Percentiles rank a stretch among this genome's conserved stretches.
Evolutionary conservation across 2,888 invertebrate genomes (phyloP).

Genomic region (Acleris cristana): DNA sequence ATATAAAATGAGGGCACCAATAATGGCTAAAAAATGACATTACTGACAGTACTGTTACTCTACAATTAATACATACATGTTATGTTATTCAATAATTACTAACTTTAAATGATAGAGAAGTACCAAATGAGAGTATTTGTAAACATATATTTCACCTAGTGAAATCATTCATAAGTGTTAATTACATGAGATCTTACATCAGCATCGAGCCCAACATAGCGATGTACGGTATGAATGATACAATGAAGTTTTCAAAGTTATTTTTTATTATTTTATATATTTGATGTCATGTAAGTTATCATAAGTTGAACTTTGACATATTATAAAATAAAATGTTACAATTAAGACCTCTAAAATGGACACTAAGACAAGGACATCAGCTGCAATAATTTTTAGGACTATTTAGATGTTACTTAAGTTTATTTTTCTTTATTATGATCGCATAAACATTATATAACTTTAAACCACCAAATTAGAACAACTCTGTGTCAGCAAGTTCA

Average conservation of each 20-base stretch:
- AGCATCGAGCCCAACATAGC: slow-evolving; percentile 30
- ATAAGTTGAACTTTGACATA: slow-evolving; percentile 24
- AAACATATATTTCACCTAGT: slow-evolving; percentile 36
- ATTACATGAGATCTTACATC: slow-evolving; percentile 41
- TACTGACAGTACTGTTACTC: slow-evolving; percentile 31
- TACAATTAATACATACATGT: slow-evolving; percentile 23
- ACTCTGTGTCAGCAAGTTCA: background rate
- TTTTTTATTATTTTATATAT: slow-evolving; percentile 22
- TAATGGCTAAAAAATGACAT: slow-evolving; percentile 12
- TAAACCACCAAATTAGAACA: background rate
- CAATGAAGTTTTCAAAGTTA: slow-evolving; percentile 21
- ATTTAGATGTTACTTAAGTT: background rate
- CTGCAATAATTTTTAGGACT: background rate
- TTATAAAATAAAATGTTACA: slow-evolving; percentile 10
- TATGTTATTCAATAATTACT: slow-evolving; percentile 12
- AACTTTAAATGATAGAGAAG: slow-evolving; percentile 33
- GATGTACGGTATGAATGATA: slow-evolving; percentile 28
- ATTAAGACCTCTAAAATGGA: slow-evolving; percentile 2
- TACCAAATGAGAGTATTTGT: slow-evolving; percentile 37
- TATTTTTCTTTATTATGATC: background rate
- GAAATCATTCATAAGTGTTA: slow-evolving; percentile 33
- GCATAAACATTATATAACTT: background rate
- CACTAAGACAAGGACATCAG: slow-evolving; percentile 1
- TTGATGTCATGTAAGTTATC: slow-evolving; percentile 1
- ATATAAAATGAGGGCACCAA: background rate